Evolutionary conservation across 1,140 invertebrate genomes (phyloP).

Genomic region (Hirudo medicinalis): DNA sequence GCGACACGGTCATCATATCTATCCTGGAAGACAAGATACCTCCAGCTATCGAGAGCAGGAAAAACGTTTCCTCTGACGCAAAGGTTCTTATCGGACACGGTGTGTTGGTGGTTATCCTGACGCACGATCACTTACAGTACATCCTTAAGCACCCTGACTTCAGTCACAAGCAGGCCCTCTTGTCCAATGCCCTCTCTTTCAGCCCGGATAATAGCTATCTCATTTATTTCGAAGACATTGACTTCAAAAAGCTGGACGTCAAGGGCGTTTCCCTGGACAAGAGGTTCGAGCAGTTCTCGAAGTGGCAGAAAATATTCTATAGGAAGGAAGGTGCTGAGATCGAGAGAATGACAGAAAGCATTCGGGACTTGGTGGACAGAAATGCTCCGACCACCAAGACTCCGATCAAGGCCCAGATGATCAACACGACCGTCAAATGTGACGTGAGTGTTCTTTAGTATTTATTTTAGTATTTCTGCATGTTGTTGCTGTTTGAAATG

Average conservation of each 20-base stretch:
- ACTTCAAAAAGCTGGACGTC: not conserved
- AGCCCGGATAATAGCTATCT: not conserved
- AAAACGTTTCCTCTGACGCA: not conserved
- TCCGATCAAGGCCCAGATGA: not conserved
- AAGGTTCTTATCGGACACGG: not conserved
- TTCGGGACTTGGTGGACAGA: not conserved
- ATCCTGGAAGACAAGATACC: not conserved
- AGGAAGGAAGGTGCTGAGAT: not conserved
- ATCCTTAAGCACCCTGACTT: not conserved
- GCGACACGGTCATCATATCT: not conserved
- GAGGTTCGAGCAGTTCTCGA: not conserved
- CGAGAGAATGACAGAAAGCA: not conserved
- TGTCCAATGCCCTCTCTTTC: not conserved
- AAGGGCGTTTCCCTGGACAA: not conserved
- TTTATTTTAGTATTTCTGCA: not conserved
- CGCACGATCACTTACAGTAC: not conserved
- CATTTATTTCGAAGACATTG: not conserved
- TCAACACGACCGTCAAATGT: slow-evolving; percentile 2
- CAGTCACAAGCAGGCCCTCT: slow-evolving; percentile 5
- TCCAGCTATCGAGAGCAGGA: not conserved
- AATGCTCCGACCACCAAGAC: not conserved
- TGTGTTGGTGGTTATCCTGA: not conserved
- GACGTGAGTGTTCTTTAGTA: not conserved
- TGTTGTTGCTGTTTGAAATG: not conserved
- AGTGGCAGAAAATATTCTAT: not conserved